Conservation (phyloP, 2,113 vertebrate species). For the Corythornis vintsioides region DNA sequence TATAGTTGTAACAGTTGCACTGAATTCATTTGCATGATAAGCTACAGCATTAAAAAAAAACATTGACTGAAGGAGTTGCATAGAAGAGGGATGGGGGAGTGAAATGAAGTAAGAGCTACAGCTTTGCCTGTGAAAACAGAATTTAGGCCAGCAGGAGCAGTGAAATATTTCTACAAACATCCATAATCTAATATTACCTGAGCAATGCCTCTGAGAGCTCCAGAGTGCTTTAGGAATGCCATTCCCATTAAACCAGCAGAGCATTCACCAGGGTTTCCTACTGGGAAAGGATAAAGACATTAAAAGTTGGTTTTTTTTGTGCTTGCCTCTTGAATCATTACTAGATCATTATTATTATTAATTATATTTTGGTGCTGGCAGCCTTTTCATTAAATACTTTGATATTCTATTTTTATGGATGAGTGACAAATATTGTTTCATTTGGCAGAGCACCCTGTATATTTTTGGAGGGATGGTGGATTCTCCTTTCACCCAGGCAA, state of each 20-base stretch:
- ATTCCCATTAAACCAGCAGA: rapidly evolving
- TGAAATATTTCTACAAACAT: neutral
- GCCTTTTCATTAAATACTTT: neutral
- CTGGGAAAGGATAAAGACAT: neutral
- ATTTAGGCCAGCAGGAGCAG: neutral
- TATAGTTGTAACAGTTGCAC: constrained; percentile 63
- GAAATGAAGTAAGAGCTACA: neutral
- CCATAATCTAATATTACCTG: neutral
- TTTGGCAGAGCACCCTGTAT: constrained; percentile 77
- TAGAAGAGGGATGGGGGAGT: neutral
- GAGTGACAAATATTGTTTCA: neutral
- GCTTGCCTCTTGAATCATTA: neutral
- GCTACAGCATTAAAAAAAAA: constrained; percentile 3
- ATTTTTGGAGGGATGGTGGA: constrained; percentile 87
- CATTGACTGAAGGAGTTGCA: neutral
- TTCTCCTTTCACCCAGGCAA: constrained; percentile 76
- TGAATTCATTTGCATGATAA: constrained; percentile 67
- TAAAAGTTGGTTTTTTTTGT: neutral
- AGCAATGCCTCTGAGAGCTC: neutral
- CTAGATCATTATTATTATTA: neutral
- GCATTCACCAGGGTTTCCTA: neutral
- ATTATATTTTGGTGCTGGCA: neutral
- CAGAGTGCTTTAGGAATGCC: neutral
- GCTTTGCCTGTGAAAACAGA: neutral
- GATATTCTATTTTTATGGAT: neutral